These are phyloP conservation scores for Aplochiton taeniatus DNA, from an alignment of 2,797 vertebrate genomes.

Conservation along the genomic window DNA sequence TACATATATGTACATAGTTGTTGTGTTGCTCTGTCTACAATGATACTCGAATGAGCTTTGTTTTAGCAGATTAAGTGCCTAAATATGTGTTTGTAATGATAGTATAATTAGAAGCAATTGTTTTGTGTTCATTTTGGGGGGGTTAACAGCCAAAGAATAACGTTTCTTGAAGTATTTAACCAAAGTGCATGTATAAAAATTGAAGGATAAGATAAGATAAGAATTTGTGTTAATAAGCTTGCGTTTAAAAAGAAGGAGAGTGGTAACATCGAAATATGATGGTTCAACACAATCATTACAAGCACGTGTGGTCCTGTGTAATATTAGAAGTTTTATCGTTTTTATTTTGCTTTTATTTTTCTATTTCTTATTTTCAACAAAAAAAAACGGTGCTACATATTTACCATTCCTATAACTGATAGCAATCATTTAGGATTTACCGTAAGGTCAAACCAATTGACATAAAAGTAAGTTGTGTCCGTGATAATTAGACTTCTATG, in stretches of 20 bases:
- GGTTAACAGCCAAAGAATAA: constrained; percentile 64
- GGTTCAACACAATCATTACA: constrained; percentile 48
- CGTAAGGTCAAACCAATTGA: constrained; percentile 72
- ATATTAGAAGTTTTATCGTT: constrained; percentile 62
- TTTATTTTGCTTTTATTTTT: constrained; percentile 66
- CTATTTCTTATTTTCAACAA: constrained; percentile 78
- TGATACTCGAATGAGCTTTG: constrained; percentile 79
- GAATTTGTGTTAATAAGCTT: constrained; percentile 45
- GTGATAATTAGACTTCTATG: constrained; percentile 64
- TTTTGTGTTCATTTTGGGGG: constrained; percentile 54
- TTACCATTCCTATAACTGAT: constrained; percentile 95
- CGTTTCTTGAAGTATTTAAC: constrained; percentile 70
- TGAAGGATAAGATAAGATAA: constrained; percentile 41
- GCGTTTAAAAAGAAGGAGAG: constrained; percentile 50
- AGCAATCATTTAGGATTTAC: constrained; percentile 72
- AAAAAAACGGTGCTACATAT: constrained; percentile 93
- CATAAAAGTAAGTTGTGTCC: constrained; percentile 57
- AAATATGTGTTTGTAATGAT: constrained; percentile 84
- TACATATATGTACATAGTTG: constrained; percentile 99
- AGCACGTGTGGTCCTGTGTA: constrained; percentile 57
- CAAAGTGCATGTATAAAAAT: constrained; percentile 74
- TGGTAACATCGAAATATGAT: constrained; percentile 61
- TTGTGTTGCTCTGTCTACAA: constrained; percentile 86
- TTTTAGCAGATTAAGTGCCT: constrained; percentile 90
- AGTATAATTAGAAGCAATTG: constrained; percentile 76